phyloP scores from a whole-genome alignment of 1,140 invertebrate species.

The Ostrea edulis region DNA sequence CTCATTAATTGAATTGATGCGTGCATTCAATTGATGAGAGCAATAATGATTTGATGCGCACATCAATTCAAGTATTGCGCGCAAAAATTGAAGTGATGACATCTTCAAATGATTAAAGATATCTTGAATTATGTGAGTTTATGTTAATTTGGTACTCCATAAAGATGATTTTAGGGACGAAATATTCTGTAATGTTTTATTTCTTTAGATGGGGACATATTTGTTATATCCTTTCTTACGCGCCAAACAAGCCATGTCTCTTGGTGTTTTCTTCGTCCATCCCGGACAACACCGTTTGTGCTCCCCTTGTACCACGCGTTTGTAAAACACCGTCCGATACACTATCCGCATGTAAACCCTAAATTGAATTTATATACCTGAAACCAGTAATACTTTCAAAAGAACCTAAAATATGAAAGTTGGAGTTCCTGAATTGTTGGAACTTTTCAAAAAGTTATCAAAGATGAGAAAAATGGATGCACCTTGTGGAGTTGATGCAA shows the following conservation, averaged over 20 bases:
- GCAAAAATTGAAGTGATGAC: too few species aligned
- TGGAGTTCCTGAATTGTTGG: too few species aligned
- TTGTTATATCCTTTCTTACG: constrained; percentile 13
- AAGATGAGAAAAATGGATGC: neutral
- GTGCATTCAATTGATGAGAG: too few species aligned
- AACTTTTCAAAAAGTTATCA: neutral
- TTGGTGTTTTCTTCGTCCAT: constrained; percentile 24
- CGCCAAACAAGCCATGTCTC: constrained; percentile 32
- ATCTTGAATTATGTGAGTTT: too few species aligned
- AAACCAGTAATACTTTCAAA: neutral
- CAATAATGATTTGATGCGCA: too few species aligned
- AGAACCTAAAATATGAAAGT: too few species aligned
- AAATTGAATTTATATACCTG: neutral
- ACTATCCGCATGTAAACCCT: constrained; percentile 35
- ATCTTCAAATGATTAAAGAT: too few species aligned
- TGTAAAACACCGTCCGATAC: constrained; percentile 42
- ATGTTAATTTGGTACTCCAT: too few species aligned
- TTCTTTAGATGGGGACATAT: neutral
- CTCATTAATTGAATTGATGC: too few species aligned
- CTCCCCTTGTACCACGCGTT: constrained; percentile 17
- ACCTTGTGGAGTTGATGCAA: constrained; percentile 20
- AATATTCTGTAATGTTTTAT: too few species aligned
- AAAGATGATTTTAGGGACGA: too few species aligned
- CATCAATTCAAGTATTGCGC: too few species aligned
- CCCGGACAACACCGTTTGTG: constrained; percentile 42